Conservation (phyloP, 2,888 invertebrate species). For the Boloria selene region DNA sequence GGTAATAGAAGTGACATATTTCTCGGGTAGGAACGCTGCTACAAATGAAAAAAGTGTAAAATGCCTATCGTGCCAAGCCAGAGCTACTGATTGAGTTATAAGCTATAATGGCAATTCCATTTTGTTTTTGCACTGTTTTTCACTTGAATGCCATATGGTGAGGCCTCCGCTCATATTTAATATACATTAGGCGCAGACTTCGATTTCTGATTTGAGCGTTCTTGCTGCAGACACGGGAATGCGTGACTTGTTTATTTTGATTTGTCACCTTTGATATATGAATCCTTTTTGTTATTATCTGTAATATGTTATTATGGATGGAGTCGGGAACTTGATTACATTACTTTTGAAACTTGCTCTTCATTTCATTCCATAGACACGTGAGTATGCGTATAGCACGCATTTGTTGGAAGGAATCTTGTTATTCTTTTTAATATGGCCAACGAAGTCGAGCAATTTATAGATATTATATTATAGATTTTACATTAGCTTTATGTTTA, state of each 20-base stretch:
- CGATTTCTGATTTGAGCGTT: slow-evolving; percentile 67
- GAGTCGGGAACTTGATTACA: slow-evolving; percentile 58
- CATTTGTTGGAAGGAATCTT: slow-evolving; percentile 24
- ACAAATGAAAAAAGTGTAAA: slow-evolving; percentile 74
- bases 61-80: slow-evolving; percentile 66
- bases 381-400: slow-evolving; percentile 19
- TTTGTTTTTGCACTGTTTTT: slow-evolving; percentile 77
- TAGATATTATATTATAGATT: slow-evolving; percentile 1
- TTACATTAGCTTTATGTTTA: not conserved
- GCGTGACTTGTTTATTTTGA: slow-evolving; percentile 76
- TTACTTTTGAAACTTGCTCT: slow-evolving; percentile 47
- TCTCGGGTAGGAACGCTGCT: slow-evolving; percentile 63
- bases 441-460: not conserved
- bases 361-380: slow-evolving; percentile 37
- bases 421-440: slow-evolving; percentile 25
- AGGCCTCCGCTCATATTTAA: slow-evolving; percentile 69
- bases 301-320: slow-evolving; percentile 63
- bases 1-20: slow-evolving; percentile 59
- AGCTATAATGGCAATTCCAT: slow-evolving; percentile 77
- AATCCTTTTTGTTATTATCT: slow-evolving; percentile 70
- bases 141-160: slow-evolving; percentile 67
- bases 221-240: slow-evolving; percentile 65
- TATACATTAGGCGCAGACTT: slow-evolving; percentile 71
- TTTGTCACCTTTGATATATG: slow-evolving; percentile 77
- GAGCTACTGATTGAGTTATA: slow-evolving; percentile 77